These are phyloP conservation scores for Lepidochitona cinerea DNA, from an alignment of 2,888 invertebrate species.

Conservation along the genomic window DNA sequence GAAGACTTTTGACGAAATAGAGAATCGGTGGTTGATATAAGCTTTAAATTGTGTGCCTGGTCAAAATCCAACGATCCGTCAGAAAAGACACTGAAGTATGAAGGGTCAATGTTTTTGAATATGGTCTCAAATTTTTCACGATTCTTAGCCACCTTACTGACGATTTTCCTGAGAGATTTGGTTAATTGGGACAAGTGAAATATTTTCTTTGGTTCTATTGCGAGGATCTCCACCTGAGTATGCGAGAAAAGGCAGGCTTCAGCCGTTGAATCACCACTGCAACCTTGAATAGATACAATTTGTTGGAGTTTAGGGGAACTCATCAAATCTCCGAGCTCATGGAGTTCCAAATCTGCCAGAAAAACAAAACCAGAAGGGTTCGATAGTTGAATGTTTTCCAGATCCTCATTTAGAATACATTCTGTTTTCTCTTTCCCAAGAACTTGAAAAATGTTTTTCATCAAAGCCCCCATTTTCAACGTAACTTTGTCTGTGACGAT, in stretches of 20 bases:
- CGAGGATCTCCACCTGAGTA: not conserved
- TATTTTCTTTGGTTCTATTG: not conserved
- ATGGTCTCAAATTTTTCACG: not conserved
- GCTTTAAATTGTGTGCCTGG: not conserved
- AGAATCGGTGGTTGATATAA: not conserved
- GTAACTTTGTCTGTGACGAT: not conserved
- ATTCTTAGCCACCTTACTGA: not conserved
- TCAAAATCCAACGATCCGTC: not conserved
- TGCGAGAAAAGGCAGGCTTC: not conserved
- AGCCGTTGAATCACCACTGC: not conserved
- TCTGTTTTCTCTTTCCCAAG: not conserved
- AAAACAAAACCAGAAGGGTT: not conserved
- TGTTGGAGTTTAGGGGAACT: not conserved
- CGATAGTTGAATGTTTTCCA: not conserved
- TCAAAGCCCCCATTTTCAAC: not conserved
- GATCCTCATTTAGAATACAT: not conserved
- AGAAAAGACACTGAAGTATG: not conserved
- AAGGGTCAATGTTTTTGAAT: not conserved
- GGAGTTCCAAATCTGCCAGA: not conserved
- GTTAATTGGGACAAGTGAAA: not conserved
- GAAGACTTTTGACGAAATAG: slow-evolving; percentile 33
- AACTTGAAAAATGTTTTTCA: not conserved
- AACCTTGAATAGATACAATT: not conserved
- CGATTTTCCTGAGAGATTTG: not conserved
- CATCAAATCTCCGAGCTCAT: not conserved